Evolutionary conservation across 2,113 vertebrate species (phyloP).

Genomic region (Forbesichthys papilliferus): DNA sequence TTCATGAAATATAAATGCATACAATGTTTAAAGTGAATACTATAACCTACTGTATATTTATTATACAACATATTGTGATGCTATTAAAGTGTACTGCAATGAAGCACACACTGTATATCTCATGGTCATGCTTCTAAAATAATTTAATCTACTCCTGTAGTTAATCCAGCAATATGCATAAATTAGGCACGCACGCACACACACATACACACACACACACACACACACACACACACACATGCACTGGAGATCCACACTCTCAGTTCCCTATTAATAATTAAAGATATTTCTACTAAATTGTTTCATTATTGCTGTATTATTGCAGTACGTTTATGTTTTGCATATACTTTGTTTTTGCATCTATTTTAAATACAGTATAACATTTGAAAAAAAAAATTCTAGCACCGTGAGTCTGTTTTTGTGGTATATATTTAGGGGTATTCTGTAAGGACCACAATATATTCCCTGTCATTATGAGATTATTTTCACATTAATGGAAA

Average conservation of each 20-base stretch:
- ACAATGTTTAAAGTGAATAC: no score
- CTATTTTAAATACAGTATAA: no score
- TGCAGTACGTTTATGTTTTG: not conserved
- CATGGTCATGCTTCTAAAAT: not conserved
- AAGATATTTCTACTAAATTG: slow-evolving; percentile 7
- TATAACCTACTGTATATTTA: no score
- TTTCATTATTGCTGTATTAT: slow-evolving; percentile 4
- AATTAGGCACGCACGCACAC: not conserved
- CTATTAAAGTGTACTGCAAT: no score
- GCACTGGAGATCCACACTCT: slow-evolving; percentile 14
- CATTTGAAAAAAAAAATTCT: no score
- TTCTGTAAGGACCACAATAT: not conserved
- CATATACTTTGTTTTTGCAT: not conserved
- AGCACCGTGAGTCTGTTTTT: no score
- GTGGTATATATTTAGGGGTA: not conserved
- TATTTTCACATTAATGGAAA: no score
- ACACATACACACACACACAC: not conserved
- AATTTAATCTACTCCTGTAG: not conserved
- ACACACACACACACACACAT: not conserved
- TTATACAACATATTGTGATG: no score
- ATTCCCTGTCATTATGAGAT: no score
- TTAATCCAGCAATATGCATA: not conserved
- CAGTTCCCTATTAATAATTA: slow-evolving; percentile 20
- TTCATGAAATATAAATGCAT: no score
- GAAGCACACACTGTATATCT: no score